Evolutionary conservation across 2,113 vertebrate genomes (phyloP).

Genomic region (Theristicus caerulescens): DNA sequence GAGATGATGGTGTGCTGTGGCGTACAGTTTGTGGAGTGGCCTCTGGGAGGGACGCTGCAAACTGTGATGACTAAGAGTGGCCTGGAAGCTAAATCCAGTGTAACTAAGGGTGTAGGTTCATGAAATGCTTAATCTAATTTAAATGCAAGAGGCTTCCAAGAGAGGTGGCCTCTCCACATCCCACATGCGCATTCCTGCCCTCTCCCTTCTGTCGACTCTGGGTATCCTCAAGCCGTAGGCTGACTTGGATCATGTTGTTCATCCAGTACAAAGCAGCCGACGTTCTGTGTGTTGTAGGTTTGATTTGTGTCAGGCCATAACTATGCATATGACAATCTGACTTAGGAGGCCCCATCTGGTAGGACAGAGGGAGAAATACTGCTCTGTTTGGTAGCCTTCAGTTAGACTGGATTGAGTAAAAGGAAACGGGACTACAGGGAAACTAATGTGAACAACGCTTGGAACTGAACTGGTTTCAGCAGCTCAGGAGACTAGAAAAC

Average conservation of each 20-base stretch:
- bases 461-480: neutral
- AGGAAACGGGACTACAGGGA: neutral
- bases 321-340: neutral
- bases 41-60: neutral
- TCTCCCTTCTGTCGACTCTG: neutral
- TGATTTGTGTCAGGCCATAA: neutral
- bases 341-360: neutral
- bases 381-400: neutral
- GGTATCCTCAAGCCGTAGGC: accelerated
- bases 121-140: neutral
- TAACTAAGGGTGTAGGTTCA: neutral
- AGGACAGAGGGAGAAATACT: neutral
- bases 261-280: neutral
- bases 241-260: neutral
- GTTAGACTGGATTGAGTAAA: neutral
- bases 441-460: neutral
- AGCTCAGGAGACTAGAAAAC: neutral
- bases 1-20: neutral
- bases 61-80: neutral
- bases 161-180: neutral
- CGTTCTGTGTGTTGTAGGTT: accelerated
- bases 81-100: neutral
- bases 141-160: neutral
- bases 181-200: neutral
- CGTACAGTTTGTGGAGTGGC: neutral